A percentile compares a stretch with the other conserved stretches of the same genome.
Conservation (phyloP, 2,797 vertebrate species). For the Parauchenoglanis ngamensis region DNA sequence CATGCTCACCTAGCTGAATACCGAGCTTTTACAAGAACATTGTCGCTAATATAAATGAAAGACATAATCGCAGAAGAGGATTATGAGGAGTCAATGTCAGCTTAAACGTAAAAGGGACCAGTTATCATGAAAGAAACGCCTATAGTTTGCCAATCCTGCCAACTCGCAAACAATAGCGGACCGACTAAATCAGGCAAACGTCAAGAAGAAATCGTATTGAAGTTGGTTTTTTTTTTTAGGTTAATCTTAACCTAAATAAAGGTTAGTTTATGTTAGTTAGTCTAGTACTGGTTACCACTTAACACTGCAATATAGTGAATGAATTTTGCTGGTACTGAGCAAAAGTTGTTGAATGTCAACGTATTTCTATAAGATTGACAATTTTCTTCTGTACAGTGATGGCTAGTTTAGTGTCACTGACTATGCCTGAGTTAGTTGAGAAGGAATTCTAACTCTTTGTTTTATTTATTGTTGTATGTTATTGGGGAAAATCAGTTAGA, state of each 20-base stretch:
- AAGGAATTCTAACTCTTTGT: not conserved
- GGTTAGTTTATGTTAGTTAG: not conserved
- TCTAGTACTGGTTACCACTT: not conserved
- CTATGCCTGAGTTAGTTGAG: not conserved
- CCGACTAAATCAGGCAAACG: too few species aligned
- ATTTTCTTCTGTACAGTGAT: not conserved
- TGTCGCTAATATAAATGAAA: too few species aligned
- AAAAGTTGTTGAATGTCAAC: not conserved
- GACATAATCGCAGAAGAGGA: too few species aligned
- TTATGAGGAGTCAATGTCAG: too few species aligned
- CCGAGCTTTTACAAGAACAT: too few species aligned
- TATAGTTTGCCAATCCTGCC: too few species aligned
- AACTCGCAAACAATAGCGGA: too few species aligned
- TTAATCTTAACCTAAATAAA: not conserved
- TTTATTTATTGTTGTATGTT: not conserved
- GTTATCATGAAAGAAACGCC: too few species aligned
- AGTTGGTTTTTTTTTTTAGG: too few species aligned
- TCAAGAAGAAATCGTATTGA: too few species aligned
- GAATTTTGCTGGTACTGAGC: not conserved
- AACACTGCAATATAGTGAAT: not conserved
- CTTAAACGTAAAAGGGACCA: too few species aligned
- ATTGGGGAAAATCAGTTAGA: not conserved
- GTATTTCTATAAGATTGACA: not conserved
- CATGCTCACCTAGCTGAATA: too few species aligned
- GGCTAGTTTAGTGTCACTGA: not conserved